Evolutionary conservation across 2,888 invertebrate genomes (phyloP), one percentile per base, ranked within the genome.

Genomic region (Diogma glabrata): DNA sequence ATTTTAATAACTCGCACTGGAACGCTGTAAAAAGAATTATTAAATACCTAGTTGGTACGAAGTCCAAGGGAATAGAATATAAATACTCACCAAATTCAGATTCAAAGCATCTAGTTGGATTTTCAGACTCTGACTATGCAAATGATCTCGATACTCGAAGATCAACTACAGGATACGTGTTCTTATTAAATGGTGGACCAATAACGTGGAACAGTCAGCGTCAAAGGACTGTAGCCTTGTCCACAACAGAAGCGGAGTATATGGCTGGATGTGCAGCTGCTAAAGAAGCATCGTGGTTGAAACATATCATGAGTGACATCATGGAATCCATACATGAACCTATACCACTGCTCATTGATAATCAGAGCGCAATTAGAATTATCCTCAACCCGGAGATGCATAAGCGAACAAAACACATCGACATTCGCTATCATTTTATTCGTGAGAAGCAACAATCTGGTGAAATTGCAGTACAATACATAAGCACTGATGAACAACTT

Each of bases 21-120:
- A 40, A 40, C 20, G 40, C 40, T 20, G 40, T 19, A 40, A 40
- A 40, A 40, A 40, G 40, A 40, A 19, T 40, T 17, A 38, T 38
- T 38, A 38, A 38, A 38, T 38, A 38, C 19, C 19, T 38, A n/a
- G 19, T 38, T 38, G 38, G 38, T 6, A 16, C 38, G 19, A 38
- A 38, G 16, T 17, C 16, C 10, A 16, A 19, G 19, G 38, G 38
- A 38, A 38, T 38, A 17, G 38, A 38, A 38, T 38, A 38, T 19
- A 4, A 38, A 38, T 19, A 38, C 19, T 38, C 16, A 38, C 16
- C 19, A 7, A 38, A 38, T 38, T 1, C 38, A 8, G 38, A 38
- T 17, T 19, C 16, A 38, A 7, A 17, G 5, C n/a, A n/a, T n/a
- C n/a, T n/a, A n/a, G 38, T 38, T 38, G 38, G 3, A 8, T 7